A percentile compares a stretch with the other conserved stretches of the same genome.
Conservation (phyloP, 2,113 vertebrate genomes). For the Shinisaurus crocodilurus region DNA sequence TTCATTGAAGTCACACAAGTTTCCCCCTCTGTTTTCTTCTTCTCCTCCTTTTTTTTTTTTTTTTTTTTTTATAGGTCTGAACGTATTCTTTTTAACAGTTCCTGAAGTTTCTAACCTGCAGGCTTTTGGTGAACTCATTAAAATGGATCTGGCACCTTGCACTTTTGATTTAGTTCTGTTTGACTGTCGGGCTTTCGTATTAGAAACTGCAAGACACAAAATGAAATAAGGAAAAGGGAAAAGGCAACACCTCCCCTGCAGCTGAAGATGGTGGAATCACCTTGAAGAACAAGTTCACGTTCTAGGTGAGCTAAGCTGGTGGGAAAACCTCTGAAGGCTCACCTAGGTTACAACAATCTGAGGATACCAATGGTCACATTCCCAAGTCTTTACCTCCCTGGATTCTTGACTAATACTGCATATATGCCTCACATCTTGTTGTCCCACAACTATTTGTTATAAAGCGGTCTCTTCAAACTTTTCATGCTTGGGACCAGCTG, state of each 20-base stretch:
- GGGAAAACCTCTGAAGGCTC: neutral
- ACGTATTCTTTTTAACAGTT: conserved; percentile 64
- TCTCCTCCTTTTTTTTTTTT: too few relatives aligned
- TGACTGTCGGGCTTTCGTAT: conserved; percentile 28
- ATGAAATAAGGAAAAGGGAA: rapidly evolving
- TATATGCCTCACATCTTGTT: too few relatives aligned
- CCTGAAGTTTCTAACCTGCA: conserved; percentile 64
- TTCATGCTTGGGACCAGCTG: neutral
- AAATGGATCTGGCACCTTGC: conserved; percentile 53
- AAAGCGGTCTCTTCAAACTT: neutral
- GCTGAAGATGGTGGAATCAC: neutral
- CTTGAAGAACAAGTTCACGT: neutral
- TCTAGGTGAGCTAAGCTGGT: neutral
- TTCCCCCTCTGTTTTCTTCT: neutral
- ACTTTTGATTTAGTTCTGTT: conserved; percentile 51
- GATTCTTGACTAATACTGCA: too few relatives aligned
- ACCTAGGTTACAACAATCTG: neutral
- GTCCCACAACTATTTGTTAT: neutral
- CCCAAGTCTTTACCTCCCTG: neutral
- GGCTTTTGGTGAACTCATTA: conserved; percentile 54
- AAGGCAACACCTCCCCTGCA: neutral
- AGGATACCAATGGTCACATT: neutral
- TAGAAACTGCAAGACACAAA: conserved; percentile 23
- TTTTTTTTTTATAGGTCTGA: conserved; percentile 22
- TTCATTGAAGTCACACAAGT: conserved; percentile 57